phyloP scores from a whole-genome alignment of 1,140 invertebrate genomes.

The Temnothorax curvispinosus region DNA sequence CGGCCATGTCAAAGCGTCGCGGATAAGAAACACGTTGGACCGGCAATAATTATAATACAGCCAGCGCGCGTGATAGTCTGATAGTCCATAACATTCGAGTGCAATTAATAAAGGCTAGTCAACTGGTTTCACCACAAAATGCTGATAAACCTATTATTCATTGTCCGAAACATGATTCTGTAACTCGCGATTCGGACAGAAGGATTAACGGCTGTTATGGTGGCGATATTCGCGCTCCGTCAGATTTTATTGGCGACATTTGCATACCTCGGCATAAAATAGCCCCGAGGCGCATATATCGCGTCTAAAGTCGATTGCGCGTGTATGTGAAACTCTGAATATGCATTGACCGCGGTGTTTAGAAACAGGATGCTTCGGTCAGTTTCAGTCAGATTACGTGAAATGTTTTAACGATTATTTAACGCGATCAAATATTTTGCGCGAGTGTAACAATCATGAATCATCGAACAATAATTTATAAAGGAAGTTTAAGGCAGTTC shows the following conservation, averaged over 20 bases:
- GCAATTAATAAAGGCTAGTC: conserved; percentile 50
- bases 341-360: neutral
- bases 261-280: conserved; percentile 14
- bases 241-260: conserved; percentile 61
- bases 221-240: conserved; percentile 18
- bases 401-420: conserved; percentile 16
- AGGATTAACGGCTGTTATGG: conserved; percentile 50
- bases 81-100: conserved; percentile 24
- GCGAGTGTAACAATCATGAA: neutral
- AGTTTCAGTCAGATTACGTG: conserved; percentile 11
- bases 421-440: conserved; percentile 6
- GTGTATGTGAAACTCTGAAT: neutral
- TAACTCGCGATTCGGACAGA: conserved; percentile 20
- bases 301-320: neutral
- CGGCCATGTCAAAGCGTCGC: conserved; percentile 1
- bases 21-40: conserved; percentile 15
- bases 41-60: conserved; percentile 48
- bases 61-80: neutral
- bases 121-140: conserved; percentile 60
- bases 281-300: neutral
- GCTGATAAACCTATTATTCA: conserved; percentile 66
- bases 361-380: neutral
- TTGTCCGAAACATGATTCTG: conserved; percentile 21
- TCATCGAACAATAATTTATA: conserved; percentile 24
- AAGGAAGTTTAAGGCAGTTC: neutral